Percentiles rank a stretch among this genome's conserved stretches.
Evolutionary conservation across 2,113 vertebrate genomes (phyloP).

Genomic region (Cyprinodon tularosa): DNA sequence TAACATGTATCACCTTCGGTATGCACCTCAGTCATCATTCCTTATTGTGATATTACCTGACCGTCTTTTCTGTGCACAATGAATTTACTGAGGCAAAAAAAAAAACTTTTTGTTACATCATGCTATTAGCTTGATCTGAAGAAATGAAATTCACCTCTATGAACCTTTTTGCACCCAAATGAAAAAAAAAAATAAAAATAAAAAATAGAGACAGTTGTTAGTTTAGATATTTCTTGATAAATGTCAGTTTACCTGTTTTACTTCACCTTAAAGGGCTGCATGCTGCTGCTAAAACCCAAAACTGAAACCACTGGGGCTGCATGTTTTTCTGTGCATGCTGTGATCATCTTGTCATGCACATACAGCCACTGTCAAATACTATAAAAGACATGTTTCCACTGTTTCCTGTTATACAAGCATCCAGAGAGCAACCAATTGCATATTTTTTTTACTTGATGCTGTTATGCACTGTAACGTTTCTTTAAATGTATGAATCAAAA

Average conservation of each 20-base stretch:
- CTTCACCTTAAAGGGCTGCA: constrained; percentile 64
- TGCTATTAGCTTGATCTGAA: constrained; percentile 34
- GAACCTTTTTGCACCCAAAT: constrained; percentile 11
- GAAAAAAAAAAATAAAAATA: constrained; percentile 23
- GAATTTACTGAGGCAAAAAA: background rate
- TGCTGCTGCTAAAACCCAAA: constrained; percentile 14
- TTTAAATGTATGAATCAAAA: constrained; percentile 15
- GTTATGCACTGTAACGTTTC: constrained; percentile 19
- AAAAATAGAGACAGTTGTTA: background rate
- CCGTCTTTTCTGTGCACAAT: background rate
- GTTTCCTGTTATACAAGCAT: background rate
- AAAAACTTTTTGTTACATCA: constrained; percentile 7
- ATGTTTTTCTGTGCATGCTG: constrained; percentile 28
- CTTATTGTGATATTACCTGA: constrained; percentile 28
- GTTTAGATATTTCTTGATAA: constrained; percentile 10
- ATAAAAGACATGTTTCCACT: background rate
- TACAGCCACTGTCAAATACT: background rate
- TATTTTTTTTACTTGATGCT: background rate
- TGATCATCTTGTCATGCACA: constrained; percentile 3
- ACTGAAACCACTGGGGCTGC: constrained; percentile 6
- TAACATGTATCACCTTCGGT: constrained; percentile 18
- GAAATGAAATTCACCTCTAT: constrained; percentile 25
- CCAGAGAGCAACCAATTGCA: background rate
- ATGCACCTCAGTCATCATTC: constrained; percentile 10
- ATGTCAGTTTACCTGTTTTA: constrained; percentile 45